phyloP scores from a whole-genome alignment of 1,140 invertebrate genomes.

The Meloidogyne floridensis region DNA sequence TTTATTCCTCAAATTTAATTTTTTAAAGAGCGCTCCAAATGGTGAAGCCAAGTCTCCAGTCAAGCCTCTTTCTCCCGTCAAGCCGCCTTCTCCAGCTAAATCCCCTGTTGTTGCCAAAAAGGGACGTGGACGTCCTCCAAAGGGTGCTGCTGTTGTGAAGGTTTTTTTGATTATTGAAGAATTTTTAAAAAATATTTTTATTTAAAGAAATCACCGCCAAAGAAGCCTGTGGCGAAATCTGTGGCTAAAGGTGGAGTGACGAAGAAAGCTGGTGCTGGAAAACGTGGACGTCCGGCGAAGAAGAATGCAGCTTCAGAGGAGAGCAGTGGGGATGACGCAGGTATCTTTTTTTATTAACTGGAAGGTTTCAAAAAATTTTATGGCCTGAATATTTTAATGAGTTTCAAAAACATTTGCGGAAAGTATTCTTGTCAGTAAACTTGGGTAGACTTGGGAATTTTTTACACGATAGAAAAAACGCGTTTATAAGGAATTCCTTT shows the following conservation, averaged over 20 bases:
- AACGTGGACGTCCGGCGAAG: slow-evolving; percentile 14
- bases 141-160: not conserved
- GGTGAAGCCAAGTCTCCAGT: not conserved
- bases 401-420: no score
- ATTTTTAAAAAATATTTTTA: not conserved
- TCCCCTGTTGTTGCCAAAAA: not conserved
- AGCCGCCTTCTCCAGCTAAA: not conserved
- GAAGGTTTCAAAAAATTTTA: not conserved
- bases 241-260: not conserved
- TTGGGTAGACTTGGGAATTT: no score
- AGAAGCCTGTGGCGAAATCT: slow-evolving; percentile 5
- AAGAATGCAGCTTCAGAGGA: slow-evolving; percentile 2
- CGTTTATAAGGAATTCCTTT: no score
- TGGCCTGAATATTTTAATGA: not conserved
- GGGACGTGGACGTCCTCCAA: not conserved
- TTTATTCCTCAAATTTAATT: not conserved
- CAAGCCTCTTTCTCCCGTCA: not conserved
- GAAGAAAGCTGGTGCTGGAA: not conserved
- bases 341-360: not conserved
- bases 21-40: not conserved
- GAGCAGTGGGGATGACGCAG: not conserved
- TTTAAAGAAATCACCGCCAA: not conserved
- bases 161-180: not conserved
- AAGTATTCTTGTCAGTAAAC: no score
- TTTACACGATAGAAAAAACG: no score